A percentile compares a stretch with the other conserved stretches of the same genome.
These are phyloP conservation scores for Dynastes maya DNA, from an alignment of 2,888 invertebrate species.

Conservation along the genomic window DNA sequence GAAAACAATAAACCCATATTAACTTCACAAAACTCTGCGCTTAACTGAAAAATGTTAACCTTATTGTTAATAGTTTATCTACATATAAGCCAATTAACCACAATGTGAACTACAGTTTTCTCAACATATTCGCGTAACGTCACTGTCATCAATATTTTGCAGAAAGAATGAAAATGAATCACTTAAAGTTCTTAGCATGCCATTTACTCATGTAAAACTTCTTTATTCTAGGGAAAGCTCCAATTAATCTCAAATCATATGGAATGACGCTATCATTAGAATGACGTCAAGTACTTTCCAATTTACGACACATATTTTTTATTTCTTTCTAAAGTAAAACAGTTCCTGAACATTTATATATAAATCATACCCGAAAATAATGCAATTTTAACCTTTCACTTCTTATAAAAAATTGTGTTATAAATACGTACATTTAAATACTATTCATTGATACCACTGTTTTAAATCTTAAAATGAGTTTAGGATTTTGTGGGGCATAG, in stretches of 20 bases:
- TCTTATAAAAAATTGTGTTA: too few relatives aligned
- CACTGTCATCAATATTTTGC: constrained; percentile 34
- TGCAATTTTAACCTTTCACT: too few relatives aligned
- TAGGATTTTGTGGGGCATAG: too few relatives aligned
- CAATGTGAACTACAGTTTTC: constrained; percentile 34
- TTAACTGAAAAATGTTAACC: constrained; percentile 28
- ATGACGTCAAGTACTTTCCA: constrained; percentile 56
- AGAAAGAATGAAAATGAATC: constrained; percentile 26
- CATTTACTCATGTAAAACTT: constrained; percentile 31
- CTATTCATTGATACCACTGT: too few relatives aligned
- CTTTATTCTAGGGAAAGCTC: constrained; percentile 59
- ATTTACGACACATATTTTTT: constrained; percentile 41
- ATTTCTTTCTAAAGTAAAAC: constrained; percentile 4
- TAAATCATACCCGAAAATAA: too few relatives aligned
- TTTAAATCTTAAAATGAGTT: too few relatives aligned
- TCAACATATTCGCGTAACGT: constrained; percentile 45
- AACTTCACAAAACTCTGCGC: constrained; percentile 13
- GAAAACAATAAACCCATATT: constrained; percentile 93
- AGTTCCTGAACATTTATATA: too few relatives aligned
- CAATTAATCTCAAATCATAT: constrained; percentile 62
- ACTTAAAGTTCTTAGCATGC: constrained; percentile 35
- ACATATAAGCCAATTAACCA: constrained; percentile 27
- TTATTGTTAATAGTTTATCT: constrained; percentile 44
- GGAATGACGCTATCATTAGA: constrained; percentile 57
- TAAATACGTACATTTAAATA: too few relatives aligned